A percentile compares a stretch with the other conserved stretches of the same genome.
These are phyloP conservation scores for Oryzias javanicus DNA, from an alignment of 2,113 vertebrate species.

Conservation along the genomic window DNA sequence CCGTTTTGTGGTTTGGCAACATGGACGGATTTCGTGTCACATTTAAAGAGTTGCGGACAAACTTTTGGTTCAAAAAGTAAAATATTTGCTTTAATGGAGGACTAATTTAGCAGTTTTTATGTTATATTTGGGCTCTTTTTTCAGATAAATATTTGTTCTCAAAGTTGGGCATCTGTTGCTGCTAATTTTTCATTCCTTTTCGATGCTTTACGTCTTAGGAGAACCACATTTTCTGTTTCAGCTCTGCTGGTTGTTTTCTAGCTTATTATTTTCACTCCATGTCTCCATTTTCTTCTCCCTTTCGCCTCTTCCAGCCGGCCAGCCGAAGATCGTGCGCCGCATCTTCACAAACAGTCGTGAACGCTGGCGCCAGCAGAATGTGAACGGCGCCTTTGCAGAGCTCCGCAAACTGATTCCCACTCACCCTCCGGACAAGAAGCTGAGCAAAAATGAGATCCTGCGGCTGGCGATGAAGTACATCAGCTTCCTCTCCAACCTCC, in stretches of 20 bases:
- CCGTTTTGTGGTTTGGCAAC: conserved; percentile 10
- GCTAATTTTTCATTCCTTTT: conserved; percentile 16
- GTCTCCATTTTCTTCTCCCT: conserved; percentile 36
- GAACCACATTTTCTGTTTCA: conserved; percentile 15
- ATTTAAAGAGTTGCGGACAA: conserved; percentile 3
- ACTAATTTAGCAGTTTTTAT: conserved; percentile 20
- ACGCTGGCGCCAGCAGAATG: conserved; percentile 95
- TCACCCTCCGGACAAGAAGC: conserved; percentile 91
- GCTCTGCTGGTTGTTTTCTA: conserved; percentile 11
- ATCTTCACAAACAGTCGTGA: conserved; percentile 96
- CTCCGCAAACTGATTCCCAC: conserved; percentile 95
- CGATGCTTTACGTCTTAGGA: background rate
- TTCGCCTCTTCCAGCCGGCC: conserved; percentile 76
- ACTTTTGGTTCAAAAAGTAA: conserved; percentile 10
- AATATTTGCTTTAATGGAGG: conserved; percentile 14
- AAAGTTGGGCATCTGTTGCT: conserved; percentile 9
- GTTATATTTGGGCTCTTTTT: background rate
- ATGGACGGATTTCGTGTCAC: conserved; percentile 2
- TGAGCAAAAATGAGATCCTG: conserved; percentile 96
- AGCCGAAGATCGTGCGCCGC: conserved; percentile 90
- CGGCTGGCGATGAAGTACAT: conserved; percentile 97
- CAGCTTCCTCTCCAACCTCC: conserved; percentile 94
- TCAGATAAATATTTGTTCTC: background rate
- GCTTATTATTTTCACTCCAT: conserved; percentile 7
- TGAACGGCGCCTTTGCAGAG: conserved; percentile 91